Evolutionary conservation across 2,113 vertebrate genomes (phyloP), one percentile per base, ranked within the genome.

Genomic region (Syngnathus typhle): DNA sequence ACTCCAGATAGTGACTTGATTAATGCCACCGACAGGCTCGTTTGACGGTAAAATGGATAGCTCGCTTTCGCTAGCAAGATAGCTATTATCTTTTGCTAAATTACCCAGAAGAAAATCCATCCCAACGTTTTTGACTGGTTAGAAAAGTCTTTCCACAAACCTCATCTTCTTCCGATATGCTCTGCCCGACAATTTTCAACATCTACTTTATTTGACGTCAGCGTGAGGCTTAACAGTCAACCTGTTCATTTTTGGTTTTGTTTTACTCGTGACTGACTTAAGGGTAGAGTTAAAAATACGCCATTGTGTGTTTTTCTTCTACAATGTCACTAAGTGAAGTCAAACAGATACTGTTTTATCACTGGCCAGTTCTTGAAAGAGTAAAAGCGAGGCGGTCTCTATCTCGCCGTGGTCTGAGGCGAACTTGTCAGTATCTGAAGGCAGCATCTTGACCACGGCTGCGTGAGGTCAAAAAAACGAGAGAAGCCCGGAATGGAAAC

Each of bases 141-240:
- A 32, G 27, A 32, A 32, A 32, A 32, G 27, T 23, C 1, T 32
- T 27, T 27, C 27, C 27, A 32, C 27, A 32, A 32, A 32, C 27
- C 2, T 32, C 27, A 32, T 3, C 27, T 2, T 32, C 27, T 32
- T 32, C 27, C 27, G 27, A 32, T 32, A 32, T 32, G 27, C 27
- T 32, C 27, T 32, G 27, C 27, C 27, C 27, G 27, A 32, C 27
- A 32, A 32, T 32, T 32, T 32, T 32, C 3, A 32, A 32, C 27
- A 32, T 32, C 27, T 32, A 32, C 27, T 32, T 32, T 32, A 32
- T 32, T 32, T 32, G 27, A 23, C 59, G 49, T 51, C 21, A 77
- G 70, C 59, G 56, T 59, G 72, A 67, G 72, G 70, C 61, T 60
- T 71, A 74, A 81, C 75, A 58, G 58, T 76, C 47, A 62, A 41